These are phyloP conservation scores for Cotesia glomerata DNA, from an alignment of 1,140 invertebrate genomes.

Conservation along the genomic window DNA sequence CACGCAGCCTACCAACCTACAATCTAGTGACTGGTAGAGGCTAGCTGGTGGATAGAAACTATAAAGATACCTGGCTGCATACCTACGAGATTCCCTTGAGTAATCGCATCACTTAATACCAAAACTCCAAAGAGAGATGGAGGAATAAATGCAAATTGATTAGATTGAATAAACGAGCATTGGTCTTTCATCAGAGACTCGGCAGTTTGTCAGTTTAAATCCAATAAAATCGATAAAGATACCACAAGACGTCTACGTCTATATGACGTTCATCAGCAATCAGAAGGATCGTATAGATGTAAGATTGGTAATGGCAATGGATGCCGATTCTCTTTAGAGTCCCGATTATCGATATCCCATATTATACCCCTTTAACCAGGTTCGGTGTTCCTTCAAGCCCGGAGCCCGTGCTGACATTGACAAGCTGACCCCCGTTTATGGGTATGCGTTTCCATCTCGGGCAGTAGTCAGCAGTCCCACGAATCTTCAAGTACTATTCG, in stretches of 20 bases:
- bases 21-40: neutral
- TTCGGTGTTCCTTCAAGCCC: neutral
- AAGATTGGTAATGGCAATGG: too few relatives aligned
- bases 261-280: conserved; percentile 41
- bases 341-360: too few relatives aligned
- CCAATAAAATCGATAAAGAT: too few relatives aligned
- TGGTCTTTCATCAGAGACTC: conserved; percentile 51
- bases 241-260: conserved; percentile 37
- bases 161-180: conserved; percentile 39
- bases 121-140: too few relatives aligned
- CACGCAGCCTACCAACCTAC: conserved; percentile 14
- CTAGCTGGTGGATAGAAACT: neutral
- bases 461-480: neutral
- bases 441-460: neutral
- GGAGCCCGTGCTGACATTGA: too few relatives aligned
- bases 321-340: conserved; percentile 21
- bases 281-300: neutral
- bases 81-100: conserved; percentile 44
- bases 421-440: too few relatives aligned
- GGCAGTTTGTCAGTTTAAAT: conserved; percentile 58
- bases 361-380: too few relatives aligned
- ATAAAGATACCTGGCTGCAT: neutral
- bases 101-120: conserved; percentile 57
- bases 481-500: too few relatives aligned
- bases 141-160: too few relatives aligned